Percentiles rank a stretch among this genome's conserved stretches.
These are phyloP conservation scores for Megaleporinus macrocephalus DNA, from an alignment of 2,113 vertebrate species.

Conservation along the genomic window DNA sequence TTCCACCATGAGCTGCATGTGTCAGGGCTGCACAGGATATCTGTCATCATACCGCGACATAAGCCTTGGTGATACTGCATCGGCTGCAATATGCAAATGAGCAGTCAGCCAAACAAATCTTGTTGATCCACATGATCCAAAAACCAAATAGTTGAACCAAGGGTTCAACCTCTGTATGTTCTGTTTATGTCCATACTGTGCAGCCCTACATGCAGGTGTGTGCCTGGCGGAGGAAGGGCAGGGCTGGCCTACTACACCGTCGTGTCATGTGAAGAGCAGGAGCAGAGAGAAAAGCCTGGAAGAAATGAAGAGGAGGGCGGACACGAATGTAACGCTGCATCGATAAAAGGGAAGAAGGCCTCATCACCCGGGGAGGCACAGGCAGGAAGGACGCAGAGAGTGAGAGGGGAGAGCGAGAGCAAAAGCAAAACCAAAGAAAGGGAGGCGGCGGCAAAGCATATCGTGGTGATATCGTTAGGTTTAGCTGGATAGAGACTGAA, in stretches of 20 bases:
- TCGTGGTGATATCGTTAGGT: slow-evolving; percentile 26
- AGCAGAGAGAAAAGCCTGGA: slow-evolving; percentile 30
- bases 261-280: slow-evolving; percentile 42
- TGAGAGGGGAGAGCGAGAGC: slow-evolving; percentile 20
- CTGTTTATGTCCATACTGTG: background rate
- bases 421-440: slow-evolving; percentile 13
- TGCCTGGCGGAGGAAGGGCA: slow-evolving; percentile 15
- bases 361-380: slow-evolving; percentile 37
- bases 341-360: slow-evolving; percentile 20
- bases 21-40: too few species aligned
- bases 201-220: background rate
- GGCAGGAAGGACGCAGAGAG: slow-evolving; percentile 28
- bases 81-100: too few species aligned
- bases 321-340: slow-evolving; percentile 46
- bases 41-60: too few species aligned
- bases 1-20: background rate
- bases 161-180: background rate
- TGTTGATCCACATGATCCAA: background rate
- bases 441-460: slow-evolving; percentile 17
- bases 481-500: slow-evolving; percentile 12
- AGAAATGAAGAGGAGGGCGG: slow-evolving; percentile 54
- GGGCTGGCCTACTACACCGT: slow-evolving; percentile 27
- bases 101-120: too few species aligned
- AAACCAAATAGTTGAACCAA: background rate
- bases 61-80: too few species aligned